Conservation (phyloP, 2,113 vertebrate genomes). For the Takifugu bimaculatus region DNA sequence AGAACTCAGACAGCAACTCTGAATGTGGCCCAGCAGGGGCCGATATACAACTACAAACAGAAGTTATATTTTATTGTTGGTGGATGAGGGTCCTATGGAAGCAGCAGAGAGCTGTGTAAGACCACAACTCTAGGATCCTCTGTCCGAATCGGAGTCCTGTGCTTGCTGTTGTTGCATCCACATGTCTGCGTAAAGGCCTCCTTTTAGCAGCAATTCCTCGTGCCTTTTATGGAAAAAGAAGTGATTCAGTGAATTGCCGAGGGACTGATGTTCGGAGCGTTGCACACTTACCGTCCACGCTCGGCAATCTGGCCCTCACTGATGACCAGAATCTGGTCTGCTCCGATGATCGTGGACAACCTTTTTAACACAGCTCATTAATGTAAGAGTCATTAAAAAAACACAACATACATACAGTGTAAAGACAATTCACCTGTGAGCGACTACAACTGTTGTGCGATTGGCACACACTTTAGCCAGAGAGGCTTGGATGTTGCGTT, state of each 20-base stretch:
- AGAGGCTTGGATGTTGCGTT: constrained; percentile 93
- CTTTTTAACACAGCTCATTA: constrained; percentile 54
- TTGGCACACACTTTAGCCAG: constrained; percentile 85
- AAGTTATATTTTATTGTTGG: too few species aligned
- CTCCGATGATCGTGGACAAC: constrained; percentile 88
- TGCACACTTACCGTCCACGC: constrained; percentile 80
- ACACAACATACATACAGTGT: background rate
- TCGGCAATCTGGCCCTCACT: constrained; percentile 83
- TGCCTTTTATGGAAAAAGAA: constrained; percentile 73
- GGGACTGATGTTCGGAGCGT: background rate
- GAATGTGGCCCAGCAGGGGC: too few species aligned
- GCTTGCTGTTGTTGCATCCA: constrained; percentile 87
- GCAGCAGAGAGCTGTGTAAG: too few species aligned
- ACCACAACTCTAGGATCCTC: constrained; percentile 70
- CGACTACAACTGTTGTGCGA: constrained; percentile 88
- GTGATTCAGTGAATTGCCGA: background rate
- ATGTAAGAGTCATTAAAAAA: background rate
- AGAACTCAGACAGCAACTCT: too few species aligned
- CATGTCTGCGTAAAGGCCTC: constrained; percentile 86
- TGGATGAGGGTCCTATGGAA: too few species aligned
- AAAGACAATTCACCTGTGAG: constrained; percentile 82
- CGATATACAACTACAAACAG: too few species aligned
- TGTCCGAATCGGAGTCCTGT: constrained; percentile 73
- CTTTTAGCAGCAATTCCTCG: constrained; percentile 83
- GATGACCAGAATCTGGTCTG: constrained; percentile 93